phyloP scores from a whole-genome alignment of 1,140 invertebrate genomes.

The Hermetia illucens region DNA sequence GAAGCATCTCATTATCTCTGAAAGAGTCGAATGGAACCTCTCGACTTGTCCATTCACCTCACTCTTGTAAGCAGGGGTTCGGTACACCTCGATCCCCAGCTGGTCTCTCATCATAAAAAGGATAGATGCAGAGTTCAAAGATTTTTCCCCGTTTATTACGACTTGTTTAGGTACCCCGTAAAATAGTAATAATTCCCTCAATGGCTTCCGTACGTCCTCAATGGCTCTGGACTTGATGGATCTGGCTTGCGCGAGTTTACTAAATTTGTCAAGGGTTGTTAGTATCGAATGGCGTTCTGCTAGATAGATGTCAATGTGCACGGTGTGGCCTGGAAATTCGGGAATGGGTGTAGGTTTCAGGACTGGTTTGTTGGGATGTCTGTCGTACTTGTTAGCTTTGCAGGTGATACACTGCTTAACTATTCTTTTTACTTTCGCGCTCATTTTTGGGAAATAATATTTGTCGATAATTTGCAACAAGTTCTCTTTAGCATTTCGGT shows the following conservation, averaged over 20 bases:
- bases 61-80: conserved; percentile 7
- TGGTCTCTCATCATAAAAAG: conserved; percentile 9
- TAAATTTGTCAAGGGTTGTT: conserved; percentile 10
- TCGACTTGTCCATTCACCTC: no score
- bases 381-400: conserved; percentile 5
- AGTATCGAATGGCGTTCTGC: conserved; percentile 4
- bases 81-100: conserved; percentile 6
- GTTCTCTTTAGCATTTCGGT: conserved; percentile 6
- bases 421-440: conserved; percentile 1
- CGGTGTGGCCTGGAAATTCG: conserved; percentile 3
- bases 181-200: conserved; percentile 6
- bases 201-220: conserved; percentile 5
- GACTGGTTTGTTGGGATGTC: conserved; percentile 2
- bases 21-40: no score
- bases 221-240: conserved; percentile 8
- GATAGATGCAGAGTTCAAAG: conserved; percentile 7
- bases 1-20: no score
- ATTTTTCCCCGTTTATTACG: conserved; percentile 8
- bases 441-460: conserved; percentile 6
- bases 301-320: conserved; percentile 5
- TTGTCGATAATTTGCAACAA: conserved; percentile 4
- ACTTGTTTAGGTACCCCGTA: conserved; percentile 7
- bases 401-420: conserved; percentile 5
- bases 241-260: conserved; percentile 7
- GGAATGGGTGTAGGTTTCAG: conserved; percentile 7